These are phyloP conservation scores for Craterocephalus amniculus DNA, from an alignment of 2,797 vertebrate species.

Conservation along the genomic window DNA sequence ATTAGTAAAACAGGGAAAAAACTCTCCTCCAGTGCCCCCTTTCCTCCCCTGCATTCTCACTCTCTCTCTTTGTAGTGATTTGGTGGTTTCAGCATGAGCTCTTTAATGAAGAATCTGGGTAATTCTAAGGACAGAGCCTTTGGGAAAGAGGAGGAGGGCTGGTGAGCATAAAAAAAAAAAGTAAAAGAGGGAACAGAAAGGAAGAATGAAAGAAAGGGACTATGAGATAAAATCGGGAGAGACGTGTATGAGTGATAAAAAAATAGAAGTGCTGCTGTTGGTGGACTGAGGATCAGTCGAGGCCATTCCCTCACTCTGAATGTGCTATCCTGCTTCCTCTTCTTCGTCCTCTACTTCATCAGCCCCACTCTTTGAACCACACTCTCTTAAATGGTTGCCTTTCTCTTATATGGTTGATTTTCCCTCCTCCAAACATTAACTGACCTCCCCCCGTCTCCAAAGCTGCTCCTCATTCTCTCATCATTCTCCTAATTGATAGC, in stretches of 20 bases:
- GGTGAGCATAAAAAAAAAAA: conserved; percentile 38
- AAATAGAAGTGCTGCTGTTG: conserved; percentile 29
- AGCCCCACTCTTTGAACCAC: conserved; percentile 9
- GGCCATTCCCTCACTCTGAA: conserved; percentile 22
- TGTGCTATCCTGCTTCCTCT: neutral
- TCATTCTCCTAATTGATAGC: conserved; percentile 58
- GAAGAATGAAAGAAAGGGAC: conserved; percentile 34
- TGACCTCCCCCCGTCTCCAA: conserved; percentile 44
- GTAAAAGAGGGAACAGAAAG: conserved; percentile 35
- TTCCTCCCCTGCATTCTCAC: conserved; percentile 29
- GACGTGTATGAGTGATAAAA: conserved; percentile 41
- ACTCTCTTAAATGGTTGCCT: conserved; percentile 4
- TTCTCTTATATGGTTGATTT: conserved; percentile 14
- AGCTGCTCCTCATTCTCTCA: conserved; percentile 47
- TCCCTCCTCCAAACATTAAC: conserved; percentile 38
- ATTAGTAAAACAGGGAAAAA: conserved; percentile 38
- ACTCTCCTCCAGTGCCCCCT: conserved; percentile 46
- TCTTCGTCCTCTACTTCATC: neutral
- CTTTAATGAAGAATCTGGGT: conserved; percentile 76
- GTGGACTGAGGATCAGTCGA: conserved; percentile 28
- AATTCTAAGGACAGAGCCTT: conserved; percentile 72
- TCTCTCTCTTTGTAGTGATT: conserved; percentile 61
- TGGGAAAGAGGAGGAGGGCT: conserved; percentile 41
- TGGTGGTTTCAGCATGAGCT: conserved; percentile 68
- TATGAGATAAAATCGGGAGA: conserved; percentile 37